Evolutionary conservation across 2,113 vertebrate genomes (phyloP).

Genomic region (Vidua macroura): DNA sequence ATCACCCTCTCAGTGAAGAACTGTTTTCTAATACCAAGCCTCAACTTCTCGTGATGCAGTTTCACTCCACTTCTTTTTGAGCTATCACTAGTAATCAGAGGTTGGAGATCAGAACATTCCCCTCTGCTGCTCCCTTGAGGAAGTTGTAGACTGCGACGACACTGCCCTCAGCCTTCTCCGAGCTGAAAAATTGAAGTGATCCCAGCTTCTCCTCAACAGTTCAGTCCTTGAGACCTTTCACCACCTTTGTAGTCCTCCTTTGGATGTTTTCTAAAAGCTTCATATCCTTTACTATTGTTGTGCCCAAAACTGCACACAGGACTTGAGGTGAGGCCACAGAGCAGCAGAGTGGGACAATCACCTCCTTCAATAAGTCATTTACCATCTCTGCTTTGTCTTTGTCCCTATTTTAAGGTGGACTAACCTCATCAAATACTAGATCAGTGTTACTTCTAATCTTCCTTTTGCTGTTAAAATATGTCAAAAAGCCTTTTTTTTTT

Average conservation of each 20-base stretch:
- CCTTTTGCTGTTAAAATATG: not conserved
- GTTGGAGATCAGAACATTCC: not conserved
- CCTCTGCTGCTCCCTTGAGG: not conserved
- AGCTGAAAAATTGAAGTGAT: fast-evolving
- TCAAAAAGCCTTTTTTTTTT: not conserved
- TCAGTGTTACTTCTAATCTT: not conserved
- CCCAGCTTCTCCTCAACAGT: fast-evolving
- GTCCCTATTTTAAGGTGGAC: not conserved
- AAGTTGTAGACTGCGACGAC: not conserved
- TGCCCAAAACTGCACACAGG: not conserved
- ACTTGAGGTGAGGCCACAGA: fast-evolving
- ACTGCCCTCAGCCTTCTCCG: not conserved
- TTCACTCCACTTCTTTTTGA: not conserved
- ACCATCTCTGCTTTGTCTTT: not conserved
- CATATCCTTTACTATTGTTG: not conserved
- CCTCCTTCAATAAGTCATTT: not conserved
- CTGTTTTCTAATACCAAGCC: not conserved
- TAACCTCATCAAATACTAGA: not conserved
- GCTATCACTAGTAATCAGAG: not conserved
- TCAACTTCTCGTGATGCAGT: not conserved
- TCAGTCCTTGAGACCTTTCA: not conserved
- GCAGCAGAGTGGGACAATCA: not conserved
- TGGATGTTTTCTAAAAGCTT: not conserved
- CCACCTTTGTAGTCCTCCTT: not conserved
- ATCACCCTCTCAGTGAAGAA: not conserved